Conservation (phyloP, 2,797 vertebrate species). For the Lophius americanus region DNA sequence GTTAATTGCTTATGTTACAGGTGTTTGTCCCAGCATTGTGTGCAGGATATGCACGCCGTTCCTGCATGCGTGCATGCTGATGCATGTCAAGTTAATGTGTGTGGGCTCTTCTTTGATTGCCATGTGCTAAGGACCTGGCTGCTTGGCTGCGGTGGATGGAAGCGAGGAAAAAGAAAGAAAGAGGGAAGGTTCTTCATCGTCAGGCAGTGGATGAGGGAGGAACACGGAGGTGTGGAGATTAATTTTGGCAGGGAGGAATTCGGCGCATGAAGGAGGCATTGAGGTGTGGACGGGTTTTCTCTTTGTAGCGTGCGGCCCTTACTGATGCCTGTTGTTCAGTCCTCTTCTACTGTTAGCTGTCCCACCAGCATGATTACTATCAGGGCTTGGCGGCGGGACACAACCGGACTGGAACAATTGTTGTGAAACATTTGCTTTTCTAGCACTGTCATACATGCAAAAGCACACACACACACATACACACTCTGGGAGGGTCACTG, state of each 20-base stretch:
- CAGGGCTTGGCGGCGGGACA: conserved; percentile 53
- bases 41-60: conserved; percentile 21
- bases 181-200: conserved; percentile 8
- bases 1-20: conserved; percentile 74
- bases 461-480: conserved; percentile 44
- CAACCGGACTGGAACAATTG: conserved; percentile 51
- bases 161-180: neutral
- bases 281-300: conserved; percentile 53
- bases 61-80: neutral
- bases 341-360: conserved; percentile 51
- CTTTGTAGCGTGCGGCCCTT: conserved; percentile 40
- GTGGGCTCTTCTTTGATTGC: conserved; percentile 8
- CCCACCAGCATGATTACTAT: conserved; percentile 58
- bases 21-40: conserved; percentile 51
- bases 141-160: conserved; percentile 11
- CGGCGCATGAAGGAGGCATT: conserved; percentile 7
- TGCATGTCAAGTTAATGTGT: conserved; percentile 13
- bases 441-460: conserved; percentile 54
- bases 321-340: conserved; percentile 62
- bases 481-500: conserved; percentile 64
- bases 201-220: conserved; percentile 17
- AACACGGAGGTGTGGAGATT: conserved; percentile 8
- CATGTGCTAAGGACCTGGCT: conserved; percentile 1
- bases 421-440: conserved; percentile 56
- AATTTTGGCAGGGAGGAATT: conserved; percentile 17